These are phyloP conservation scores for Clavelina lepadiformis DNA, from an alignment of 23 tunicate species.

Conservation along the genomic window DNA sequence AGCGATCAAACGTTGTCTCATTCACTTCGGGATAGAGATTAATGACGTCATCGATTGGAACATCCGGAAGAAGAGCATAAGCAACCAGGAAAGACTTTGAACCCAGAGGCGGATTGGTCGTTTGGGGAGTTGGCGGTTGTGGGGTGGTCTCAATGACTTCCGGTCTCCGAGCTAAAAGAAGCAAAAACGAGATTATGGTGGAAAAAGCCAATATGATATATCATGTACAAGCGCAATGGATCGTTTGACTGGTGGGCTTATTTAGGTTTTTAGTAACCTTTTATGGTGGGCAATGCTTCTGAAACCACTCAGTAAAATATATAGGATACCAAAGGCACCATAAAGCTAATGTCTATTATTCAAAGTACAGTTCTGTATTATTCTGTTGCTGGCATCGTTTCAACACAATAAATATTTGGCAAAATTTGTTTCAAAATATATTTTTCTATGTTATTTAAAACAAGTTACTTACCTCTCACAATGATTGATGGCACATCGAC, in stretches of 20 bases:
- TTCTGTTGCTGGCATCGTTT: not conserved
- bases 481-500: not conserved
- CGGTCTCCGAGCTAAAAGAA: no score
- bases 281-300: no score
- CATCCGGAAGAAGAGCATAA: not conserved
- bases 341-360: not conserved
- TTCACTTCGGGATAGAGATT: constrained; percentile 15
- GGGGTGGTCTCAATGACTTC: constrained; percentile 2
- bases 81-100: not conserved
- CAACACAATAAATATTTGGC: not conserved
- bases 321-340: not conserved
- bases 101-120: constrained; percentile 1
- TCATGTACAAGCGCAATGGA: no score
- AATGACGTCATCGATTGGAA: constrained; percentile 10
- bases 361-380: not conserved
- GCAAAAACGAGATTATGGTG: no score
- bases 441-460: not conserved
- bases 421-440: not conserved
- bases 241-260: no score
- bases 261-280: no score
- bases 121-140: not conserved
- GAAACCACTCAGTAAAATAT: not conserved
- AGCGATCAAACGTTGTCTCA: constrained; percentile 1
- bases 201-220: no score
- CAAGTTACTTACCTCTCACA: constrained; percentile 6